Evolutionary conservation across 2,113 vertebrate species (phyloP), one percentile per base, ranked within the genome.

Genomic region (Fulmarus glacialis): DNA sequence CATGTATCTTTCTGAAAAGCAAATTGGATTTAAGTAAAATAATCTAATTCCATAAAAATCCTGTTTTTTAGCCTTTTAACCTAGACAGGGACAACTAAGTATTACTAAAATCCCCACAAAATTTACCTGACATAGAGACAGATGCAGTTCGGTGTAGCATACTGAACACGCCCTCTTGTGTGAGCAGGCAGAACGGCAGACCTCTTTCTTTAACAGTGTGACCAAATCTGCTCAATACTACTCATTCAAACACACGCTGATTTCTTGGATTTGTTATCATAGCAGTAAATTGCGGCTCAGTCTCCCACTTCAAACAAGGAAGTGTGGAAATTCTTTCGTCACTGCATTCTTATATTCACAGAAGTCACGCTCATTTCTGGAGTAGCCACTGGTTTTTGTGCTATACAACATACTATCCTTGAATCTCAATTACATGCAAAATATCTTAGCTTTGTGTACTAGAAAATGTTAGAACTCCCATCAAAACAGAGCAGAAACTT

Each of bases 81-180:
- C 50, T 60, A 24, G 26, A 48, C 11, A 17, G 10, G 4, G 22
- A 30, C 34, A 55, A 42, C 26, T 13, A 18, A 36, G 22, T 19
- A 18, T 24, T 29, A 15, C 42, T 18, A 8, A 59, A 67, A 60
- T 3, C 3, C 34, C 63, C 47, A 8, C 29, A 8, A 19, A n/a
- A 18, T 12, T 18, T 22, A 4, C 38, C 21, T 7, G 75, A 5
- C 36, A 2, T 4, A 24, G n/a, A 78, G 50, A 12, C 22, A n/a
- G 42, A 9, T 9, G 48, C 62, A 16, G 34, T 2, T 22, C 6
- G 5, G 52, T 29, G 91, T 30, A 16, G 45, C 53, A 23, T 30
- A 40, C 23, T 3, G 45, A 91, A 38, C 42, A 9, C 93, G 96
- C 92, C 97, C 93, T 89, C 97, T 95, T 40, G 85, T 93, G 96